A percentile compares a stretch with the other conserved stretches of the same genome.
These are phyloP conservation scores for Uromys caudimaculatus DNA, from an alignment of 2,797 vertebrate species.

Conservation along the genomic window DNA sequence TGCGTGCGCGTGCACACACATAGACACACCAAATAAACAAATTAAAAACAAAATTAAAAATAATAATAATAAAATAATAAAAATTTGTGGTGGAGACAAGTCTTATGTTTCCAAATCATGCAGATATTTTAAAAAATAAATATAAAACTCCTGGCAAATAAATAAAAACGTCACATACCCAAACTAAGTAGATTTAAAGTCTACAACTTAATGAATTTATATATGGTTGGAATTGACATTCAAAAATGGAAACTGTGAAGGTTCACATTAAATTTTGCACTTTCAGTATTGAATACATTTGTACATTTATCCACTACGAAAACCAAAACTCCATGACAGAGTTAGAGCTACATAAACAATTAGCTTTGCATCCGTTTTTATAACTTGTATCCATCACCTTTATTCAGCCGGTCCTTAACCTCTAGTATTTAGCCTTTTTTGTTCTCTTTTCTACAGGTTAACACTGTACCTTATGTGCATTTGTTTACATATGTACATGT, in stretches of 20 bases:
- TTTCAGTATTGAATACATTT: neutral
- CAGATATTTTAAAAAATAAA: neutral
- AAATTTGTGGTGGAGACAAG: neutral
- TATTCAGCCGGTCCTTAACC: neutral
- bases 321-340: neutral
- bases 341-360: neutral
- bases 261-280: neutral
- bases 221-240: neutral
- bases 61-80: neutral
- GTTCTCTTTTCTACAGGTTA: neutral
- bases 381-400: too few species aligned
- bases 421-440: neutral
- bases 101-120: neutral
- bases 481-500: neutral
- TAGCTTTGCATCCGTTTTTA: neutral
- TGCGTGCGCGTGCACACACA: neutral
- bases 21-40: neutral
- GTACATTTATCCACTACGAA: neutral
- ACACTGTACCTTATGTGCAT: neutral
- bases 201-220: neutral
- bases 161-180: neutral
- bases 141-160: neutral
- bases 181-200: neutral
- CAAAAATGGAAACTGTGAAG: neutral
- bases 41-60: neutral